These are phyloP conservation scores for Coreius guichenoti DNA, from an alignment of 2,797 vertebrate genomes.

Conservation along the genomic window DNA sequence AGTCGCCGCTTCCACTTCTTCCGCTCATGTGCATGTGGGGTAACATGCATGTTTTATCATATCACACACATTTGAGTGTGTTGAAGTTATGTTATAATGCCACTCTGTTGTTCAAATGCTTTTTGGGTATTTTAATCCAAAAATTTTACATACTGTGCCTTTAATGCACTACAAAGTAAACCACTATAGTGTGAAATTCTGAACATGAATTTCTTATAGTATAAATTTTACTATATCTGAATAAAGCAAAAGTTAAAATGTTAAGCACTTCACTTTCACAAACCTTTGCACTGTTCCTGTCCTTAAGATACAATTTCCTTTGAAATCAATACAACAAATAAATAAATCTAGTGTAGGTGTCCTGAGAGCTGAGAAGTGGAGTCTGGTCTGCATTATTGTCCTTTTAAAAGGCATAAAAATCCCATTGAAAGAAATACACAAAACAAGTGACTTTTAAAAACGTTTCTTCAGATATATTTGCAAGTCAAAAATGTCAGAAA, in stretches of 20 bases:
- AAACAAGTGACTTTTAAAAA: neutral
- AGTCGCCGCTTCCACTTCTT: too few species aligned
- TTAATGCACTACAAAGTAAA: neutral
- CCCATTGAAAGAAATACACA: neutral
- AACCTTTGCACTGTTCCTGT: neutral
- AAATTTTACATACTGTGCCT: too few species aligned
- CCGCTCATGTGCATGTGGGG: too few species aligned
- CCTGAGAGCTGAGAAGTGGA: neutral
- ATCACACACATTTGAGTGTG: too few species aligned
- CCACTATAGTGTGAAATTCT: neutral
- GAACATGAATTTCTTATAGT: neutral
- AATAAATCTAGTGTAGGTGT: neutral
- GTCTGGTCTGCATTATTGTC: too few species aligned
- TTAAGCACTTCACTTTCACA: neutral
- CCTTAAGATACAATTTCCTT: neutral
- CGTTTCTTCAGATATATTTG: constrained; percentile 30
- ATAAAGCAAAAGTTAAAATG: neutral
- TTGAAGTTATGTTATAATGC: too few species aligned
- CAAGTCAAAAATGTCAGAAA: constrained; percentile 7
- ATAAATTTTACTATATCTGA: neutral
- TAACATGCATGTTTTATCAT: too few species aligned
- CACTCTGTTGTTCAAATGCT: too few species aligned
- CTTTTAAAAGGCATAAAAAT: neutral
- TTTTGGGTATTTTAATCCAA: too few species aligned
- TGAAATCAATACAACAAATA: neutral